Conservation (phyloP, 2,113 vertebrate species). For the Petaurus breviceps region DNA sequence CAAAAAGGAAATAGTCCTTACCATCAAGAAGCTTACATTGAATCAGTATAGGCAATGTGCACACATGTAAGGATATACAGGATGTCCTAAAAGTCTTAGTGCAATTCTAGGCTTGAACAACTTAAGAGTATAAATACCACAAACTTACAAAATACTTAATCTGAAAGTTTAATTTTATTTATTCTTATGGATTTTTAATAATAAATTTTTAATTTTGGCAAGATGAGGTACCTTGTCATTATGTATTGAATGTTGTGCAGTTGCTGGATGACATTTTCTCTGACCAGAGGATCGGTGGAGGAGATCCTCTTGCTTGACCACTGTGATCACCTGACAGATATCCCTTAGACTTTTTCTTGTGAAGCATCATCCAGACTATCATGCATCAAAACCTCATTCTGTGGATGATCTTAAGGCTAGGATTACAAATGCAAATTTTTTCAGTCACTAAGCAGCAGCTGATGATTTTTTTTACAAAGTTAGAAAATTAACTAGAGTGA, state of each 20-base stretch:
- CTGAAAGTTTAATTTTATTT: neutral
- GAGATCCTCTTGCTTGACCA: neutral
- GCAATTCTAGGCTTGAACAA: neutral
- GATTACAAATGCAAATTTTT: neutral
- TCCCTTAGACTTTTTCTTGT: neutral
- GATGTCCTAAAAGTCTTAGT: neutral
- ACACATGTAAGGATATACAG: neutral
- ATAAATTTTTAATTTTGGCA: neutral
- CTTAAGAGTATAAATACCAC: neutral
- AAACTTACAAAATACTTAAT: neutral
- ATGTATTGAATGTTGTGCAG: neutral
- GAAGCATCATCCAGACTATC: neutral
- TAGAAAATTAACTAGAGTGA: neutral
- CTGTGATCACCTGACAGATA: neutral
- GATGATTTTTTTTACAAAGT: neutral
- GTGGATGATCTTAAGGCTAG: neutral
- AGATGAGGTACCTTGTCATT: neutral
- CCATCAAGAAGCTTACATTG: neutral
- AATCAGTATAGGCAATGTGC: neutral
- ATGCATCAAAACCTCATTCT: neutral
- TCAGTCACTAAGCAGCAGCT: neutral
- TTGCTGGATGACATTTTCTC: neutral
- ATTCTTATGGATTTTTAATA: neutral
- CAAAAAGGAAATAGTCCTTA: neutral
- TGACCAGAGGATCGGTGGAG: neutral